phyloP scores from a whole-genome alignment of 1,140 invertebrate genomes.

The Drosophila nannoptera region DNA sequence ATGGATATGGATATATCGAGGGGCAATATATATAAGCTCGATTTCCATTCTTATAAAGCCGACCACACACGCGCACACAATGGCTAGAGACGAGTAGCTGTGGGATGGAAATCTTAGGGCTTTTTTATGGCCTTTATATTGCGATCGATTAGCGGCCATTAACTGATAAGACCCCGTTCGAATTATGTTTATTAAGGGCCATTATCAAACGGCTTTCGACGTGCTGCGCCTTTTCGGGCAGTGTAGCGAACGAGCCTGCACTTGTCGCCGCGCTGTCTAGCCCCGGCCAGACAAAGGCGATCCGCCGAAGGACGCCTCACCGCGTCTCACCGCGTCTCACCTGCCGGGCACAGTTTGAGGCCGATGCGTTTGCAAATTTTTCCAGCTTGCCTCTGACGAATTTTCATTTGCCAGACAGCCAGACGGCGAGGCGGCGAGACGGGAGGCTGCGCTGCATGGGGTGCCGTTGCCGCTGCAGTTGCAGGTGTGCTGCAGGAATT shows the following conservation, averaged over 20 bases:
- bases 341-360: slow-evolving; percentile 44
- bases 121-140: slow-evolving; percentile 63
- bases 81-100: slow-evolving; percentile 48
- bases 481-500: slow-evolving; percentile 57
- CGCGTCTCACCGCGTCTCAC: slow-evolving; percentile 6
- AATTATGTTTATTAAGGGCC: slow-evolving; percentile 5
- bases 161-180: slow-evolving; percentile 54
- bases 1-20: neutral
- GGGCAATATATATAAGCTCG: no score
- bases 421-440: slow-evolving; percentile 42
- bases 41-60: slow-evolving; percentile 8
- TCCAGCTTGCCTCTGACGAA: slow-evolving; percentile 6
- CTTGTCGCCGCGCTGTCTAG: slow-evolving; percentile 24
- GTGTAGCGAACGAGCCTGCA: neutral
- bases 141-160: slow-evolving; percentile 73
- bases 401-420: slow-evolving; percentile 48
- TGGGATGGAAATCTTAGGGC: slow-evolving; percentile 38
- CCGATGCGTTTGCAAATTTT: slow-evolving; percentile 28
- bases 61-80: slow-evolving; percentile 62
- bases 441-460: slow-evolving; percentile 53
- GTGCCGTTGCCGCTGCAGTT: slow-evolving; percentile 29
- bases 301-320: neutral
- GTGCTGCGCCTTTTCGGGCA: neutral
- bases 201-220: neutral
- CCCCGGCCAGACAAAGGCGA: neutral